Base-by-base conservation (phyloP, 1,140 invertebrate genomes). In the Vanessa atalanta region DNA sequence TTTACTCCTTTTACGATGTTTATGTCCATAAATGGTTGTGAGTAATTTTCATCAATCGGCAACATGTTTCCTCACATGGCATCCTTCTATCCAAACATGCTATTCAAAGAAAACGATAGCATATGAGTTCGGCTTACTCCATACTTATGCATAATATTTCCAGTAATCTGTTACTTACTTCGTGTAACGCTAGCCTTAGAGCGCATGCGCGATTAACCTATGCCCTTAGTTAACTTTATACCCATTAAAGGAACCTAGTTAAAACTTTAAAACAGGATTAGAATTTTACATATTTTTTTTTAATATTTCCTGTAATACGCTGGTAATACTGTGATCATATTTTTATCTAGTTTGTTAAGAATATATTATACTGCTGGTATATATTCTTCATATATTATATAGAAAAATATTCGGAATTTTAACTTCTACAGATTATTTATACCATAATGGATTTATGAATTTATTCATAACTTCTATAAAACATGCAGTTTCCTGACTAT, bases 141-240 rank as follows among this genome's bases (percentile, higher is more conserved):
- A 57, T 57, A 55, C 11, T 23, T 20, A 16, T 57, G 20, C 23
- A 57, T 23, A 20, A 11, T 57, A 57, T 20, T 23, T 57, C 16
- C 43, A 53, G 66, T 69, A 57, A 69, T 57, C 20, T 16, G 65
- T 67, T 55, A 67, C 20, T 67, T 67, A 26, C 23, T 14, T 53
- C 26, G 51, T 69, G 66, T 69, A 69, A 69, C 66, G 16, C 66
- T 69, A 69, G 37, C 71, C 70, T 65, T 47, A 75, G 70, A 60
- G 57, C 26, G 66, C 37, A 43, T 71, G 82, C 79, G 85, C 88
- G 85, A 88, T 89, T 88, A 88, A 88, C 86, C 85, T 83, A 65
- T 86, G 81, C 83, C 76, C 87, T 79, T 63, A 79, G 57, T 61
- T 61, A 61, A 61, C 23, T 61, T 61, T 61, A 61, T 61, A n/a